A percentile compares a stretch with the other conserved stretches of the same genome.
Conservation (phyloP, 2,888 invertebrate species). For the Pogonocherus hispidulus region DNA sequence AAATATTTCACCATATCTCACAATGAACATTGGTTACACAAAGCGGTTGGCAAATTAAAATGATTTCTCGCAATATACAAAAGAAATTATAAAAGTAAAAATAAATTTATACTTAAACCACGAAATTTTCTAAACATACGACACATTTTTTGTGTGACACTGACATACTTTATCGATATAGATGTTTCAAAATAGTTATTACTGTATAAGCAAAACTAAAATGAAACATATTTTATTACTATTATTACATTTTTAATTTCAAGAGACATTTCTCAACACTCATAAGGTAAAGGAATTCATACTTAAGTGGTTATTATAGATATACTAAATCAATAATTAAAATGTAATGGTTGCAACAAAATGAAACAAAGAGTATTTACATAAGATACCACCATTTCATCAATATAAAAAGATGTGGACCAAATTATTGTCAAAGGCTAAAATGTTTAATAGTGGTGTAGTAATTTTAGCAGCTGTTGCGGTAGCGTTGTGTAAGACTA, state of each 20-base stretch:
- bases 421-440: constrained; percentile 6
- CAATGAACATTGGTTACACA: no score
- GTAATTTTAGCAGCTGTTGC: constrained; percentile 19
- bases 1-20: no score
- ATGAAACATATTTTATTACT: neutral
- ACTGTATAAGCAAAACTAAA: neutral
- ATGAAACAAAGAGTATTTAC: constrained; percentile 22
- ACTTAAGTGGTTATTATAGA: neutral
- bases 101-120: no score
- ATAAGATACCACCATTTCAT: constrained; percentile 11
- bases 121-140: neutral
- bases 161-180: neutral
- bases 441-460: constrained; percentile 21
- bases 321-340: constrained; percentile 18
- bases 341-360: constrained; percentile 17
- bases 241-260: neutral
- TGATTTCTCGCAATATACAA: no score
- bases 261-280: neutral
- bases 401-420: constrained; percentile 9
- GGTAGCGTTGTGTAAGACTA: constrained; percentile 14
- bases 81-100: no score
- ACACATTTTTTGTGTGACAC: neutral
- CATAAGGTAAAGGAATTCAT: constrained; percentile 1
- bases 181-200: neutral
- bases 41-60: no score